A percentile compares a stretch with the other conserved stretches of the same genome.
Conservation (phyloP, 2,113 vertebrate genomes). For the Salvelinus namaycush region DNA sequence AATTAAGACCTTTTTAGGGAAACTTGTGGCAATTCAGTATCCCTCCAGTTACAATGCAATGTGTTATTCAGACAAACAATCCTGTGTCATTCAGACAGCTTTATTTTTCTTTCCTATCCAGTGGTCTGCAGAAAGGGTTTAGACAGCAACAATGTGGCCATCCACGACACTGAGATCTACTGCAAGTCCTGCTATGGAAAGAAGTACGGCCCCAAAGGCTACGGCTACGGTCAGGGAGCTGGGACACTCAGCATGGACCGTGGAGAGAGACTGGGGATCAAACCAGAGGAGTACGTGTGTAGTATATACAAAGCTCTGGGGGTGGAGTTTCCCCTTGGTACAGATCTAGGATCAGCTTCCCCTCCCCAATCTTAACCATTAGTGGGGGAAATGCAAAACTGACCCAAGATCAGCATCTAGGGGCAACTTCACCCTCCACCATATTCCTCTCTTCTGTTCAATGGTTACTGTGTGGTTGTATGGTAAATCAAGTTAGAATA, state of each 20-base stretch:
- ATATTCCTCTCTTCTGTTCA: too few relatives aligned
- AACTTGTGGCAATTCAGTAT: not conserved
- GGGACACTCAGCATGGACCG: constrained; percentile 92
- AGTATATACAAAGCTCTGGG: not conserved
- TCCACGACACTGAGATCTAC: constrained; percentile 89
- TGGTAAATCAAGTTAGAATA: too few relatives aligned
- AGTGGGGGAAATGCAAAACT: too few relatives aligned
- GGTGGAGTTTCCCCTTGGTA: not conserved
- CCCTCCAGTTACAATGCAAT: not conserved
- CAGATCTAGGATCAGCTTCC: too few relatives aligned
- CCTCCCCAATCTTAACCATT: too few relatives aligned
- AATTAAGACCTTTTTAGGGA: not conserved
- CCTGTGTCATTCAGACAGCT: not conserved
- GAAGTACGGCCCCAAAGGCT: constrained; percentile 93
- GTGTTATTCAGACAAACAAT: not conserved
- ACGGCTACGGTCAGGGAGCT: constrained; percentile 90
- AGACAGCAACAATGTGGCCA: constrained; percentile 91
- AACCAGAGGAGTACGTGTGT: constrained; percentile 83
- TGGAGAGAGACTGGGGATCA: constrained; percentile 91
- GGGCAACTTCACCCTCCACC: too few relatives aligned
- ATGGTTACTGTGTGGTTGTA: too few relatives aligned
- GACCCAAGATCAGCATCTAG: too few relatives aligned
- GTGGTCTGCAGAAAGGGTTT: constrained; percentile 93
- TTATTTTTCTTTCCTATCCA: constrained; percentile 39
- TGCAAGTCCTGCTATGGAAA: constrained; percentile 95